Conservation (phyloP, 2,113 vertebrate genomes). For the Chaetodon trifascialis region DNA sequence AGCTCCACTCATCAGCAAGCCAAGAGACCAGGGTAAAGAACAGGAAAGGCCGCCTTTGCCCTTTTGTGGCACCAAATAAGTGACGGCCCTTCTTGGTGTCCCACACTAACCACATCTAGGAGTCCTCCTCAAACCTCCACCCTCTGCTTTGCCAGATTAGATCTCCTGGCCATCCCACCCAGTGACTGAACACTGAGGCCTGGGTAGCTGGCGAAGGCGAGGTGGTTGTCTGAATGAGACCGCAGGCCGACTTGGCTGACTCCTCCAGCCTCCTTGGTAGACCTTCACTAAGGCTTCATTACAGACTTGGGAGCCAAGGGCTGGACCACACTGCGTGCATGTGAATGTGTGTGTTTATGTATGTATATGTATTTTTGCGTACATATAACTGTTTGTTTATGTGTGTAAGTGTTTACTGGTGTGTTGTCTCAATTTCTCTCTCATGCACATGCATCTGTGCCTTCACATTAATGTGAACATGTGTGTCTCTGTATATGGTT, state of each 20-base stretch:
- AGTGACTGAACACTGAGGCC: slow-evolving; percentile 74
- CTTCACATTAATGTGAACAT: slow-evolving; percentile 50
- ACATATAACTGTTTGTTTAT: slow-evolving; percentile 46
- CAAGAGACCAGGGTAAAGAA: slow-evolving; percentile 32
- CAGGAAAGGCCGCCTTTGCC: slow-evolving; percentile 66
- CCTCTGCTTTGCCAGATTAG: slow-evolving; percentile 69
- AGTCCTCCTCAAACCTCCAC: slow-evolving; percentile 65
- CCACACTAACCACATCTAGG: slow-evolving; percentile 79
- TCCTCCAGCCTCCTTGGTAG: slow-evolving; percentile 75
- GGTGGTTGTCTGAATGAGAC: slow-evolving; percentile 82
- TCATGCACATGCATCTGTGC: slow-evolving; percentile 34
- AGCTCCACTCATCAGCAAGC: slow-evolving; percentile 52
- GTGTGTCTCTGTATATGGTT: slow-evolving; percentile 42
- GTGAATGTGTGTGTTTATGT: slow-evolving; percentile 51
- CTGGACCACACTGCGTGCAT: slow-evolving; percentile 79
- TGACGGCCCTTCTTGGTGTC: slow-evolving; percentile 70
- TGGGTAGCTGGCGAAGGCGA: slow-evolving; percentile 66
- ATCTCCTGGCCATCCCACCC: slow-evolving; percentile 80
- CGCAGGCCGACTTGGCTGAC: slow-evolving; percentile 78
- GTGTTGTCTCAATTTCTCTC: slow-evolving; percentile 48
- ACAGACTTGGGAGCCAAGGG: slow-evolving; percentile 73
- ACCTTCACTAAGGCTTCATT: slow-evolving; percentile 78
- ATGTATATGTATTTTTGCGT: slow-evolving; percentile 21
- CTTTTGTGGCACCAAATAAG: slow-evolving; percentile 73
- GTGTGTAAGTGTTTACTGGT: slow-evolving; percentile 43